phyloP scores from a whole-genome alignment of 2,113 vertebrate species.

The Cyanistes caeruleus region DNA sequence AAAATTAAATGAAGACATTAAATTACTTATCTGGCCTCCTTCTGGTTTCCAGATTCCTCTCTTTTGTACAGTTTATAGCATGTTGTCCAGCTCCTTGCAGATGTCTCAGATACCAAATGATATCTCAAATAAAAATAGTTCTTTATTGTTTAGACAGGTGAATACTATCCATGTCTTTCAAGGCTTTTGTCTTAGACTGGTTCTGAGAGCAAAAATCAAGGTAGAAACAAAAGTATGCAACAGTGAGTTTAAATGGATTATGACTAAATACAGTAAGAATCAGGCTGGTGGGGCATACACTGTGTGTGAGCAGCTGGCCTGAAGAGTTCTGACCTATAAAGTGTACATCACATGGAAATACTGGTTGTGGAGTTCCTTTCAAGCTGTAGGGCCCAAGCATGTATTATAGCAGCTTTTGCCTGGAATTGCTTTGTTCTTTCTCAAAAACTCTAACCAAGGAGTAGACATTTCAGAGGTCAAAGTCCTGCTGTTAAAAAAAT shows the following conservation, averaged over 20 bases:
- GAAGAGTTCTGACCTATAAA: not conserved
- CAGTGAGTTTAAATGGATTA: not conserved
- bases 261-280: not conserved
- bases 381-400: not conserved
- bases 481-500: not conserved
- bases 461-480: not conserved
- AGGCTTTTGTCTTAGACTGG: not conserved
- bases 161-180: not conserved
- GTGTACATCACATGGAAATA: accelerated
- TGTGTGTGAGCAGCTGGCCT: not conserved
- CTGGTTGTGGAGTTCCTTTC: not conserved
- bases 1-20: not conserved
- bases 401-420: not conserved
- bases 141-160: not conserved
- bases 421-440: not conserved
- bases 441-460: not conserved
- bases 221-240: not conserved
- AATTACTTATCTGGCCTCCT: not conserved
- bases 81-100: not conserved
- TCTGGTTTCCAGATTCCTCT: not conserved
- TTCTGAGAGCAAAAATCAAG: not conserved
- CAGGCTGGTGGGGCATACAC: not conserved
- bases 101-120: not conserved
- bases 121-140: not conserved
- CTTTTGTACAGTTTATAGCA: not conserved